A percentile compares a stretch with the other conserved stretches of the same genome.
Conservation (phyloP, 2,797 vertebrate species). For the Cuculus canorus region DNA sequence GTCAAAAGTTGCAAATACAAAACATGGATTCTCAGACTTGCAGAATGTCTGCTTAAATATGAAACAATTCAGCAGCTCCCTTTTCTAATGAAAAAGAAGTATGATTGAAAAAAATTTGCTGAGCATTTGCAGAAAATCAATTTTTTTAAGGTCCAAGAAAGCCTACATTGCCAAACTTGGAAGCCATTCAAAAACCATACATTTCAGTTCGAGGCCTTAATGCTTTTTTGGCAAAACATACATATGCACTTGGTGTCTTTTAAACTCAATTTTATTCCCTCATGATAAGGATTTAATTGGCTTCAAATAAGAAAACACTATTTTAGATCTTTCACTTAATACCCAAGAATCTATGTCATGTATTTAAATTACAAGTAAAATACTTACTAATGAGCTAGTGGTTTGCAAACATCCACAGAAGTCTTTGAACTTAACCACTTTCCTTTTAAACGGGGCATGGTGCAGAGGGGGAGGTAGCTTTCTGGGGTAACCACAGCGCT, state of each 20-base stretch:
- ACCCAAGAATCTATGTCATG: neutral
- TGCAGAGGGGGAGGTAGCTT: neutral
- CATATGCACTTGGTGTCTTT: neutral
- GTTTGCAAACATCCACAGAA: slow-evolving; percentile 13
- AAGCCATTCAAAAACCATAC: neutral
- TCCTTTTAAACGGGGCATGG: neutral
- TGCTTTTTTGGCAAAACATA: slow-evolving; percentile 15
- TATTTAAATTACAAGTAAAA: slow-evolving; percentile 19
- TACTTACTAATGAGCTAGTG: slow-evolving; percentile 14
- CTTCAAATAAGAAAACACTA: slow-evolving; percentile 5
- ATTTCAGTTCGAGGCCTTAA: neutral
- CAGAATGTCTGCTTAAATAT: neutral
- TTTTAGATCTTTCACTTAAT: neutral
- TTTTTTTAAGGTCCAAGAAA: neutral
- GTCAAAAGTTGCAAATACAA: neutral
- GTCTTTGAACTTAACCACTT: neutral
- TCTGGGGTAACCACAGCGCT: neutral
- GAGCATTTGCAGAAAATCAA: slow-evolving; percentile 1
- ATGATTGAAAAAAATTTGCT: neutral
- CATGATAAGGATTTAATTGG: neutral
- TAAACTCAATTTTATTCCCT: slow-evolving; percentile 16
- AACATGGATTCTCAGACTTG: neutral
- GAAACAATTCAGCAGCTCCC: neutral
- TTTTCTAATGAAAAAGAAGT: neutral
- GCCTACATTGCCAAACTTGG: neutral